Base-by-base conservation (phyloP, 2,797 vertebrate genomes). In the Phataginus tricuspis region DNA sequence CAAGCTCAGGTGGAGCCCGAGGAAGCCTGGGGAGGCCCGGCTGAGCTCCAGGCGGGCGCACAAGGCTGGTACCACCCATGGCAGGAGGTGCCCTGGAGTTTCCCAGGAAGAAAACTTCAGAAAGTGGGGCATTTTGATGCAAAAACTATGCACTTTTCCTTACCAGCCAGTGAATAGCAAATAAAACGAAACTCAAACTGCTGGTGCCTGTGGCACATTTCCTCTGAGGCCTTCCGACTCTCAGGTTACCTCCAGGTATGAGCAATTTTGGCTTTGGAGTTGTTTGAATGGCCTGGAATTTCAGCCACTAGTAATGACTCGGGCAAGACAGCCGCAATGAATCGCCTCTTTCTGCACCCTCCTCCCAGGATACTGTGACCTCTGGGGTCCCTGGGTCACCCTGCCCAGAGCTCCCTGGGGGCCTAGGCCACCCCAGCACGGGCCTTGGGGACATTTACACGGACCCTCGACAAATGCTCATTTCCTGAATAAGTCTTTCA, bases 331-430 rank as follows among this genome's bases (percentile, higher is more conserved):
- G n/a, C 61, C 0, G 1, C 29, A 4, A 57, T 10, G 42, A 51
- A 63, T 2, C 15, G 31, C 3, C 59, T 6, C 84, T 25, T 72
- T 34, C 85, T 12, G 11, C 0, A 0, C 2, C 75, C 61, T 29
- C 5, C 16, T 27, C 29, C 3, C 0, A 0, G 29, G 0, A 15
- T 2, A 5, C 59, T 37, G 16, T 0, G 31, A 11, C 3, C 61
- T 9, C 49, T 1, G 1, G 90, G 53, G 63, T 14, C 42, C n/a
- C n/a, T 0, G 9, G 0, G 23, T 27, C 49, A 7, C 16, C 51
- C 29, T 0, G 0, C 42, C 57, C n/a, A 1, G 61, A 3, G 9
- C 29, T 21, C 34, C 51, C 37, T 2, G 11, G 15, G 34, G 71
- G 77, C 45, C 11, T 12, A 45, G 45, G 45, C 39, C 18, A 2